phyloP scores from a whole-genome alignment of 1,140 invertebrate species.

The Mercenaria mercenaria region DNA sequence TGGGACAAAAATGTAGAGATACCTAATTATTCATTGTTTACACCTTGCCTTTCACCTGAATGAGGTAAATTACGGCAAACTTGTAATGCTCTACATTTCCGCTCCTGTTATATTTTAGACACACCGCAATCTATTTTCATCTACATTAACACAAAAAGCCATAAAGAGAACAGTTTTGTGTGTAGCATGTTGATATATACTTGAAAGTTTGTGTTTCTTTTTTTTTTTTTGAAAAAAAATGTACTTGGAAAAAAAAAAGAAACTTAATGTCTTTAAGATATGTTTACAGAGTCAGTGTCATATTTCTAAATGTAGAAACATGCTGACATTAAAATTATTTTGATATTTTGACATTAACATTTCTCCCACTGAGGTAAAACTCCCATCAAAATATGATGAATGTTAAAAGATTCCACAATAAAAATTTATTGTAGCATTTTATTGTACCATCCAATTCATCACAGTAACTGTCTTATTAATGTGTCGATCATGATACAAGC shows the following conservation, averaged over 20 bases:
- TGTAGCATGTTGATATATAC: background rate
- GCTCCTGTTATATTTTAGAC: background rate
- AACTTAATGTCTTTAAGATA: too few relatives aligned
- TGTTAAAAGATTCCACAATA: background rate
- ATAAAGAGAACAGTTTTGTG: too few relatives aligned
- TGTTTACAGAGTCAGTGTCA: background rate
- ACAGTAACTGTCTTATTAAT: background rate
- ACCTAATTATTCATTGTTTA: background rate
- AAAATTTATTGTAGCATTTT: background rate
- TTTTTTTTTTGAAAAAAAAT: background rate
- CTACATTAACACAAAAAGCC: background rate
- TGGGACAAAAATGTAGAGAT: background rate
- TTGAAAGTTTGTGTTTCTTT: background rate
- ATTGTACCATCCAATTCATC: background rate
- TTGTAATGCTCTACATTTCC: background rate
- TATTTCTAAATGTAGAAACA: background rate
- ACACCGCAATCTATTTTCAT: background rate
- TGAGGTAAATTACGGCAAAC: background rate
- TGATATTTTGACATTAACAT: background rate
- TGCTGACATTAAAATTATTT: background rate
- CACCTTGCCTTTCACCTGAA: background rate
- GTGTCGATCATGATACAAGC: too few relatives aligned
- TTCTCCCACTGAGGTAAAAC: background rate
- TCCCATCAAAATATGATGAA: background rate
- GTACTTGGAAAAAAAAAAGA: background rate